A percentile compares a stretch with the other conserved stretches of the same genome.
Evolutionary conservation across 2,888 invertebrate genomes (phyloP).

Genomic region (Meloe dianella): DNA sequence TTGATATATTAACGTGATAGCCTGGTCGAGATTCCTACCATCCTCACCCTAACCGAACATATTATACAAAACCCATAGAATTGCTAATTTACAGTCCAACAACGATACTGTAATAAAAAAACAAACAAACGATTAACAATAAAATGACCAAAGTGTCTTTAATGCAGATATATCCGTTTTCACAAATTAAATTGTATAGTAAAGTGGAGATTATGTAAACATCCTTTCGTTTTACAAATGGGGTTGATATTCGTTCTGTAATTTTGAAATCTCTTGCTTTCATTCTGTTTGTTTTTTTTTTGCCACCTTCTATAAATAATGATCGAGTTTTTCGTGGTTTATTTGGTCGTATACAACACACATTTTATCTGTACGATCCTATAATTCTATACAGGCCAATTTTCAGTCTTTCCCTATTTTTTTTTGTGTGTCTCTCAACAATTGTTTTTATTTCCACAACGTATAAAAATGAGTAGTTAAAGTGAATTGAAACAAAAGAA

Average conservation of each 20-base stretch:
- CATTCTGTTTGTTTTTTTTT: no score
- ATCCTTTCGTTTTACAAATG: not conserved
- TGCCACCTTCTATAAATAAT: slow-evolving; percentile 5
- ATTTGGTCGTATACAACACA: not conserved
- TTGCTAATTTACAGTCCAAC: not conserved
- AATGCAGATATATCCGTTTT: slow-evolving; percentile 11
- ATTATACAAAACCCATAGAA: not conserved
- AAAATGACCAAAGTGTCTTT: not conserved
- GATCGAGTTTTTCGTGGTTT: not conserved
- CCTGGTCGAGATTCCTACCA: slow-evolving; percentile 8
- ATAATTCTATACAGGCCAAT: not conserved
- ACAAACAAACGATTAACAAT: not conserved
- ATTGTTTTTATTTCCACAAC: not conserved
- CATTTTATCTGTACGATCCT: not conserved
- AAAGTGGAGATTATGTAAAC: not conserved
- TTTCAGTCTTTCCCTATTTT: not conserved
- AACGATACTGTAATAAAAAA: not conserved
- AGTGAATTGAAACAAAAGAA: not conserved
- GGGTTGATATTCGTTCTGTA: not conserved
- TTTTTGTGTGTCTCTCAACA: not conserved
- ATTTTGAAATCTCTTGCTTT: not conserved
- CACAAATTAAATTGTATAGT: slow-evolving; percentile 27
- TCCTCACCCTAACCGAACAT: not conserved
- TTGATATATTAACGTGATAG: slow-evolving; percentile 35
- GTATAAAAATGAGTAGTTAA: not conserved